Conservation (phyloP, 2,888 invertebrate species). For the Pachydiplax longipennis region DNA sequence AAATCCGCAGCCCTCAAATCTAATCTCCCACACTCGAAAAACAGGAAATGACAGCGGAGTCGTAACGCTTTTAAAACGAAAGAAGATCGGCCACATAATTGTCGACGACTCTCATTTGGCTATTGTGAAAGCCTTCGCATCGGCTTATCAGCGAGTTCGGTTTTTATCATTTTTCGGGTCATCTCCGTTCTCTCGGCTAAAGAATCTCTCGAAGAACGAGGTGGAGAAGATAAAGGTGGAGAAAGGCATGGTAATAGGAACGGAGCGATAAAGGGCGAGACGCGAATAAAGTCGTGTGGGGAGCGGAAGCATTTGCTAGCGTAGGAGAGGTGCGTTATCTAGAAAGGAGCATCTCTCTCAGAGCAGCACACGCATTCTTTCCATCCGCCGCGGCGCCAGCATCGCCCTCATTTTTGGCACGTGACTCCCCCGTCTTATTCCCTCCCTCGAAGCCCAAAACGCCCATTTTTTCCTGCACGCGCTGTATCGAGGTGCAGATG, state of each 20-base stretch:
- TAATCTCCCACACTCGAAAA: not conserved
- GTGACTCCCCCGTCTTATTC: conserved; percentile 37
- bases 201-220: not conserved
- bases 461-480: not conserved
- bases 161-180: not conserved
- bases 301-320: not conserved
- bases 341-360: not conserved
- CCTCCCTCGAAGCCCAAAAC: not conserved
- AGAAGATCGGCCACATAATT: not conserved
- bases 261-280: not conserved
- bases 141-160: not conserved
- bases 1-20: not conserved
- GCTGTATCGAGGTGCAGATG: not conserved
- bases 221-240: not conserved
- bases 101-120: not conserved
- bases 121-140: not conserved
- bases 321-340: not conserved
- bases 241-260: too few species aligned
- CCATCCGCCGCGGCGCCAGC: conserved; percentile 49
- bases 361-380: conserved; percentile 49
- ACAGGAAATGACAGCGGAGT: not conserved
- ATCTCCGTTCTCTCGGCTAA: not conserved
- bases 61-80: not conserved
- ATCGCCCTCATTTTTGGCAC: conserved; percentile 46
- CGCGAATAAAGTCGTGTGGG: not conserved